phyloP scores from a whole-genome alignment of 2,113 vertebrate species.

The Mustelus asterias region DNA sequence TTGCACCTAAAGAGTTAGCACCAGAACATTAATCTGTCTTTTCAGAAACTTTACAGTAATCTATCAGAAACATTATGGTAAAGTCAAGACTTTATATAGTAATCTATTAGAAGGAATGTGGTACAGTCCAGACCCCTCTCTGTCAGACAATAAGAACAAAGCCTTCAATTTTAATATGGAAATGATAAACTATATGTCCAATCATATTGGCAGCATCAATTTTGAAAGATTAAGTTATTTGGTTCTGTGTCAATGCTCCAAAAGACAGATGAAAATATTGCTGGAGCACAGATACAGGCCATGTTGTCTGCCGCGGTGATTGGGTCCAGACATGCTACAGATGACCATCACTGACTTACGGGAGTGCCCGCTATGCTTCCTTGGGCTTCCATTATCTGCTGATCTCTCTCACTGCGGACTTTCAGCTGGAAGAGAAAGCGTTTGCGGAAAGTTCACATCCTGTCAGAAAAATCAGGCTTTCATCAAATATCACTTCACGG shows the following conservation, averaged over 20 bases:
- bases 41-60: not conserved
- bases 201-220: not conserved
- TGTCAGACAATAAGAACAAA: not conserved
- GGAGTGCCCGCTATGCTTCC: constrained; percentile 63
- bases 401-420: constrained; percentile 50
- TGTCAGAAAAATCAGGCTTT: not conserved
- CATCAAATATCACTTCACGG: not conserved
- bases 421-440: constrained; percentile 60
- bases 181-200: not conserved
- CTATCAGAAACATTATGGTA: not conserved
- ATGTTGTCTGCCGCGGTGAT: not conserved
- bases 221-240: not conserved
- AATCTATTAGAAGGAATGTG: not conserved
- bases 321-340: not conserved
- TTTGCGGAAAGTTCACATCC: not conserved
- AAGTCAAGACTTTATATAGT: not conserved
- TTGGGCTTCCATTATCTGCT: constrained; percentile 59
- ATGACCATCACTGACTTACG: constrained; percentile 51
- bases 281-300: not conserved
- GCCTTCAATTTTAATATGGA: not conserved
- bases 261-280: not conserved
- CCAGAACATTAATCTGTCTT: not conserved
- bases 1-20: not conserved
- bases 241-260: not conserved
- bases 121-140: not conserved